Base-by-base conservation (phyloP, 2,888 invertebrate genomes). In the Plagodis pulveraria region DNA sequence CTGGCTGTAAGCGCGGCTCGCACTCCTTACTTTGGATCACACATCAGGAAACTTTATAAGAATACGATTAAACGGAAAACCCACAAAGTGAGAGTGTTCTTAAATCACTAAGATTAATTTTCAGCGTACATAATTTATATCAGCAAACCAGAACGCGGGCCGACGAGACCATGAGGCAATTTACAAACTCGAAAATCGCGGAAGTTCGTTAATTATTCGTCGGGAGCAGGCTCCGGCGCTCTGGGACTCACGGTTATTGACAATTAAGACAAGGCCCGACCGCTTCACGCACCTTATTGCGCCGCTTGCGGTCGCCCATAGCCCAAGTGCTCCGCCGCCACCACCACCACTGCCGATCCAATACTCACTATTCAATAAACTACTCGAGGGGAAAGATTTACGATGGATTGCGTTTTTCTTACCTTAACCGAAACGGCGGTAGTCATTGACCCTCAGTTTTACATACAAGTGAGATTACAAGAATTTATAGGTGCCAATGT, bases 171-270 rank as follows among this genome's bases (percentile, higher is more conserved):
- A 87, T 89, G 86, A 89, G 89, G 89, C 87, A 89, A 90, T 91
- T 91, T 90, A 90, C 88, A 89, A 91, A 91, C 89, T 91, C 88
- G 88, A 90, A 92, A 91, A 92, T 92, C 91, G 89, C 85, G 87
- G 87, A 91, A 91, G 90, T 91, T 90, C 87, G 90, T 92, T 91
- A 92, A 92, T 91, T 91, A 91, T 92, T 91, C 87, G 85, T 77
- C 77, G 84, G 82, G 85, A 86, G 83, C 81, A 75, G 68, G 83
- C 82, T 77, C 72, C 74, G 81, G 82, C 76, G 79, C 81, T 74
- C 78, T 73, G 86, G 85, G 89, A 84, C 88, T 85, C 85, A 86
- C 86, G 81, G 86, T 91, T 91, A 91, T 91, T 90, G 91, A 89
- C 91, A 89, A 91, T 91, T 90, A 90, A 88, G 87, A 89, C 84